These are phyloP conservation scores for Cygnus buccinator DNA, from an alignment of 2,113 vertebrate species.

Conservation along the genomic window DNA sequence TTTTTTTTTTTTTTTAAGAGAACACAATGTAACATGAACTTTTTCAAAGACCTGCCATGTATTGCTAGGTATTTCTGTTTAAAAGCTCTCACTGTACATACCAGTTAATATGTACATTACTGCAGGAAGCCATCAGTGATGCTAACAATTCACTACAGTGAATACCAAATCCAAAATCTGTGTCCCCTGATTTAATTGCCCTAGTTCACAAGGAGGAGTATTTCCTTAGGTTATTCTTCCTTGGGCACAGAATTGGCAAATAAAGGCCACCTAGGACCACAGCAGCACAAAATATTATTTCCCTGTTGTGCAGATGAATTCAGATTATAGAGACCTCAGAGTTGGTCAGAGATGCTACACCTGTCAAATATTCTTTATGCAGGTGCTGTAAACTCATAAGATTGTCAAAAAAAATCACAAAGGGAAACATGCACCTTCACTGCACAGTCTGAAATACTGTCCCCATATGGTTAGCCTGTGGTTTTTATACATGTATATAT, in stretches of 20 bases:
- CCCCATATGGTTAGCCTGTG: not conserved
- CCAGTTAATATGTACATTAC: not conserved
- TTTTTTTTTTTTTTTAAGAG: not conserved
- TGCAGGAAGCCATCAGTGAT: not conserved
- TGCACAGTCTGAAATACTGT: not conserved
- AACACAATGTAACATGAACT: not conserved
- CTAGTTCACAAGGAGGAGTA: not conserved
- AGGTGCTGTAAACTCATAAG: not conserved
- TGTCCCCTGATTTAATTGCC: not conserved
- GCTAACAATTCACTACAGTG: not conserved
- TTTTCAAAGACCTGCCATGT: not conserved
- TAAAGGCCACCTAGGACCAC: not conserved
- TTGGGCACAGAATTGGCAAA: not conserved
- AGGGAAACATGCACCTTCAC: not conserved
- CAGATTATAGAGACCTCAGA: not conserved
- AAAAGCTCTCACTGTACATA: not conserved
- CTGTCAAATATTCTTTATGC: not conserved
- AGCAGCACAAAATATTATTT: not conserved
- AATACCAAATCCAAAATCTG: not conserved
- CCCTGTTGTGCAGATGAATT: not conserved
- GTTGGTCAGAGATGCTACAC: not conserved
- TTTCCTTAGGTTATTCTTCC: not conserved
- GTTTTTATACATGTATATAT: not conserved
- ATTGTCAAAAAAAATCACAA: not conserved
- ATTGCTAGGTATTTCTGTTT: not conserved